Evolutionary conservation across 2,888 invertebrate species (phyloP), one percentile per base, ranked within the genome.

Genomic region (Cephalotes varians): DNA sequence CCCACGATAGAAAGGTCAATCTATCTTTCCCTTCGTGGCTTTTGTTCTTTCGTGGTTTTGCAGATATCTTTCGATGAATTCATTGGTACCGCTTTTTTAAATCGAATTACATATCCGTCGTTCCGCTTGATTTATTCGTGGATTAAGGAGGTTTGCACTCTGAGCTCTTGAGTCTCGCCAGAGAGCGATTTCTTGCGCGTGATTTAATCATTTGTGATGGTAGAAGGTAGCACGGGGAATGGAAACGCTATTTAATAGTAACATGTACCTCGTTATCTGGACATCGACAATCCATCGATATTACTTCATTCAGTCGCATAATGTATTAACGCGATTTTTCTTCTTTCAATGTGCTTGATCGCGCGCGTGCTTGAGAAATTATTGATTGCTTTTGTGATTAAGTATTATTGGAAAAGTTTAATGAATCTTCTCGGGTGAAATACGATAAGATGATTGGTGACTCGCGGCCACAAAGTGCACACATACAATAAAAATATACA

Each of bases 1-100:
- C 5, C 69, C 25, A 28, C 15, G 65, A 21, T 47, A 74, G 51
- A 31, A 67, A 44, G 71, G 44, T 37, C 76, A 80, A 69, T 81
- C 72, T 79, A 81, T 82, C 83, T 85, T 86, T 88, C 86, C 56
- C 64, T 84, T 79, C 69, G 62, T 62, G 47, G 60, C 69, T 79
- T 47, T 71, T 64, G 56, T 73, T 79, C 21, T 54, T 51, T 21
- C 44, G 25, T 65, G 47, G 25, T 54, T 67, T 40, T 49, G 58
- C 62, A 34, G 40, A 79, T 60, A 67, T 49, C 15, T 44, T 65
- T 72, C 77, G 47, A 18, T 40, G 25, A 40, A 64, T 62, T 71
- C 77, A 5, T 71, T 64, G 64, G 34, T n/a, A 18, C 1, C 18
- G 12, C 47, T 44, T 62, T 21, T 2, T 28, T 25, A 10, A 2